phyloP scores from a whole-genome alignment of 2,113 vertebrate species.

The Phyllostomus hastatus region DNA sequence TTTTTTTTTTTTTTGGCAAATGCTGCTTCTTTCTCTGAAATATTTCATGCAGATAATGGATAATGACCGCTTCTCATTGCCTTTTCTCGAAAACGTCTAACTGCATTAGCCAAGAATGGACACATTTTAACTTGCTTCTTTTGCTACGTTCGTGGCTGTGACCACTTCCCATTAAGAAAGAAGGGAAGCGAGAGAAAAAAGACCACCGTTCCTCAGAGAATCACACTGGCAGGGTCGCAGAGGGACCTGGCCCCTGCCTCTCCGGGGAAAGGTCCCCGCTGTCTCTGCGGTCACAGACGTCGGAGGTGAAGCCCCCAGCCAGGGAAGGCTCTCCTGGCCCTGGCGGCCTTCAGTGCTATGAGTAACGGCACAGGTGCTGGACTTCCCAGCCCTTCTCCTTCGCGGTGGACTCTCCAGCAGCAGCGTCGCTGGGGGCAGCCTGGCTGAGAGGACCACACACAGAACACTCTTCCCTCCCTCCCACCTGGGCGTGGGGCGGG shows the following conservation, averaged over 20 bases:
- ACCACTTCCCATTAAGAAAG: conserved; percentile 68
- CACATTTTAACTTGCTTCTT: conserved; percentile 77
- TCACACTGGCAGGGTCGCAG: conserved; percentile 49
- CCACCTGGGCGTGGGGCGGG: background rate
- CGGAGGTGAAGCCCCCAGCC: rapidly evolving
- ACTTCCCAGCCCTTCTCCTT: background rate
- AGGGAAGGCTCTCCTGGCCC: background rate
- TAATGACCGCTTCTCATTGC: conserved; percentile 84
- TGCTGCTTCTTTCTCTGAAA: conserved; percentile 78
- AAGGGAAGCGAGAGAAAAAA: background rate
- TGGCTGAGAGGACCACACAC: background rate
- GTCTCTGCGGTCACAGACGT: background rate
- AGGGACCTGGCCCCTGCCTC: background rate
- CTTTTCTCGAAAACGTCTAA: conserved; percentile 82
- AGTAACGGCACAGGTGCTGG: rapidly evolving
- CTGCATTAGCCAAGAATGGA: conserved; percentile 79
- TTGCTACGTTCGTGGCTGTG: conserved; percentile 70
- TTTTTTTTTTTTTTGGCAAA: conserved; percentile 69
- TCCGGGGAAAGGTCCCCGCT: background rate
- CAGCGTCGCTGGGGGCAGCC: rapidly evolving
- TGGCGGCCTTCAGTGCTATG: rapidly evolving
- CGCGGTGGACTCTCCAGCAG: background rate
- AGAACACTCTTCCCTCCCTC: background rate
- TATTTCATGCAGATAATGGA: conserved; percentile 84
- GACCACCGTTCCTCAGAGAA: conserved; percentile 6